Percentiles rank a stretch among this genome's conserved stretches.
Conservation (phyloP, 1,140 invertebrate species). For the Drosophila lacertosa region DNA sequence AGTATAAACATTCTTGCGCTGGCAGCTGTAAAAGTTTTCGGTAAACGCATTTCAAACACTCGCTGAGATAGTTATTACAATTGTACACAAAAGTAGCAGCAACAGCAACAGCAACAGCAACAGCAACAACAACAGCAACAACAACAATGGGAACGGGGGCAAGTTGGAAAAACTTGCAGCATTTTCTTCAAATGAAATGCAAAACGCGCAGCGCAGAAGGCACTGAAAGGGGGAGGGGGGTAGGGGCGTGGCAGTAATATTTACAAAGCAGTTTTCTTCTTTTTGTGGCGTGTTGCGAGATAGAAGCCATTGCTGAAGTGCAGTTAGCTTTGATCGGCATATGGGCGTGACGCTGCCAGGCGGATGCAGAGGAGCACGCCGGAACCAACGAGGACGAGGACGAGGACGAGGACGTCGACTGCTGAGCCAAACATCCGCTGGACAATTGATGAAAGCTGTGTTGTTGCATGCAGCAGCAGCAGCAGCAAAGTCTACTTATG, state of each 20-base stretch:
- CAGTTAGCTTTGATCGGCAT: slow-evolving; percentile 74
- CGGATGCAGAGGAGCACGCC: slow-evolving; percentile 21
- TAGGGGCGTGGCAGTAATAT: slow-evolving; percentile 40
- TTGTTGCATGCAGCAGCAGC: slow-evolving; percentile 57
- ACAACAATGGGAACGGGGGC: slow-evolving; percentile 1
- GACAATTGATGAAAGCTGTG: slow-evolving; percentile 80
- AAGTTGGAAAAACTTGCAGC: slow-evolving; percentile 58
- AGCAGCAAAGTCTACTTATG: slow-evolving; percentile 39
- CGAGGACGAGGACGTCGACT: slow-evolving; percentile 32
- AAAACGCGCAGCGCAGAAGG: slow-evolving; percentile 50
- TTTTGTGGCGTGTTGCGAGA: slow-evolving; percentile 51
- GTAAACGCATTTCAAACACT: slow-evolving; percentile 82
- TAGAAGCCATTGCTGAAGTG: slow-evolving; percentile 74
- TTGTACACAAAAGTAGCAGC: slow-evolving; percentile 53
- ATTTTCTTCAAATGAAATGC: slow-evolving; percentile 75
- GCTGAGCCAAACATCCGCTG: slow-evolving; percentile 76
- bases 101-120: slow-evolving; percentile 41
- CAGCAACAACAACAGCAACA: slow-evolving; percentile 22
- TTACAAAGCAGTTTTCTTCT: slow-evolving; percentile 67
- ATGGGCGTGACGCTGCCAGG: slow-evolving; percentile 30
- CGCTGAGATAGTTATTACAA: slow-evolving; percentile 80
- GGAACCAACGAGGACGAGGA: slow-evolving; percentile 23
- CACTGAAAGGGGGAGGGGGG: not conserved
- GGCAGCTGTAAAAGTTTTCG: slow-evolving; percentile 74
- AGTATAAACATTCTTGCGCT: slow-evolving; percentile 74